Conservation (phyloP, 64 coral and sea anemone species). For the Catalaphyllia jardinei region DNA sequence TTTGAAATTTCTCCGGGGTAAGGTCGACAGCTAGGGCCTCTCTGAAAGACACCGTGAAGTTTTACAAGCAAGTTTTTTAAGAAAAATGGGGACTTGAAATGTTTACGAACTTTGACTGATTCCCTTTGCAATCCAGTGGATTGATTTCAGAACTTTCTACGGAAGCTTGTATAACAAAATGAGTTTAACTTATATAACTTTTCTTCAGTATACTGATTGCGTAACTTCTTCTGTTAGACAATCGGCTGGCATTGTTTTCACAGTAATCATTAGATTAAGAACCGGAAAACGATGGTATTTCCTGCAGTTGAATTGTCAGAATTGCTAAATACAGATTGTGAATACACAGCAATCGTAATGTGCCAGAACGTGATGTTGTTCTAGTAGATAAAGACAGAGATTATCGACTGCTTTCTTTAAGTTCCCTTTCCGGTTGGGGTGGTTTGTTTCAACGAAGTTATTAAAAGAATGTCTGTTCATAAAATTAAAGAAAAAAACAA, state of each 20-base stretch:
- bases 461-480: not conserved
- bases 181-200: not conserved
- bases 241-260: not conserved
- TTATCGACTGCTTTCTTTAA: not conserved
- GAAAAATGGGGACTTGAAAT: too few relatives aligned
- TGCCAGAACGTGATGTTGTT: not conserved
- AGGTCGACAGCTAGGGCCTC: too few relatives aligned
- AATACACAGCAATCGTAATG: not conserved
- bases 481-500: not conserved
- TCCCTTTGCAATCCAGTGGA: too few relatives aligned
- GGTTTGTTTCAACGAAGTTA: not conserved
- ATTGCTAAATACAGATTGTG: not conserved
- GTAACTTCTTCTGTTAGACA: not conserved
- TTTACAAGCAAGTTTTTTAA: too few relatives aligned
- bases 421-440: not conserved
- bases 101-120: too few relatives aligned
- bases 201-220: not conserved
- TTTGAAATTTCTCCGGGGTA: too few relatives aligned
- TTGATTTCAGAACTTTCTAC: too few relatives aligned
- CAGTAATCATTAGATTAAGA: not conserved
- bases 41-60: too few relatives aligned
- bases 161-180: too few relatives aligned
- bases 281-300: constrained; percentile 37
- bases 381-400: not conserved
- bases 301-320: not conserved